A percentile compares a stretch with the other conserved stretches of the same genome.
phyloP scores from a whole-genome alignment of 2,888 invertebrate genomes.

The Tromatobia lineatoria region DNA sequence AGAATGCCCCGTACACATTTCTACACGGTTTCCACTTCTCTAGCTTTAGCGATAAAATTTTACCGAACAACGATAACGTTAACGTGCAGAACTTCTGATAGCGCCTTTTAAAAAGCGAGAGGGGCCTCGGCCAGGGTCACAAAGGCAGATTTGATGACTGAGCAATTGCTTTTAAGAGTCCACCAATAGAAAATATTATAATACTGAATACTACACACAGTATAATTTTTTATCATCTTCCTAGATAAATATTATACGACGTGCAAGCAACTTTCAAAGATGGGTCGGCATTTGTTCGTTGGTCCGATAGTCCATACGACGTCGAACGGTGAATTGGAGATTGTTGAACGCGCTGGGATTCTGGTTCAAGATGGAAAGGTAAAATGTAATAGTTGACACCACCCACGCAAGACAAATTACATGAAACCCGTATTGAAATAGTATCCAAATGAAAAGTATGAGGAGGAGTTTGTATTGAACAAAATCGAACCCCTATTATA shows the following conservation, averaged over 20 bases:
- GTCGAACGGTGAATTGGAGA: slow-evolving; percentile 74
- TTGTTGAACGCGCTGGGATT: slow-evolving; percentile 76
- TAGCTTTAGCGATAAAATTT: neutral
- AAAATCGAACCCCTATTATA: too few relatives aligned
- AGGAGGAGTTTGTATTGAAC: too few relatives aligned
- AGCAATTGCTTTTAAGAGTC: neutral
- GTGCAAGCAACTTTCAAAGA: slow-evolving; percentile 43
- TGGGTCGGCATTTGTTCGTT: slow-evolving; percentile 76
- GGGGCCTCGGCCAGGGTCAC: neutral
- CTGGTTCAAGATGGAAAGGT: slow-evolving; percentile 81
- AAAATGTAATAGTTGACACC: slow-evolving; percentile 15
- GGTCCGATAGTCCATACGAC: slow-evolving; percentile 80
- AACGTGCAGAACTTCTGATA: neutral
- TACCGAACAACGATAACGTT: neutral
- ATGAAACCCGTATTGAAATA: too few relatives aligned
- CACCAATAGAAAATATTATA: neutral
- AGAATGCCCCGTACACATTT: neutral
- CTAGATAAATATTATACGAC: slow-evolving; percentile 24
- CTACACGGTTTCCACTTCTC: slow-evolving; percentile 1
- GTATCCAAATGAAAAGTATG: too few relatives aligned
- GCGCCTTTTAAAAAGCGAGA: neutral
- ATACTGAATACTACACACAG: neutral
- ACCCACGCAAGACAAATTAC: too few relatives aligned
- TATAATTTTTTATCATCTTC: neutral
- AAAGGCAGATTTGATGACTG: neutral